phyloP scores from a whole-genome alignment of 2,797 vertebrate genomes.

The Lepilemur ruficaudatus region DNA sequence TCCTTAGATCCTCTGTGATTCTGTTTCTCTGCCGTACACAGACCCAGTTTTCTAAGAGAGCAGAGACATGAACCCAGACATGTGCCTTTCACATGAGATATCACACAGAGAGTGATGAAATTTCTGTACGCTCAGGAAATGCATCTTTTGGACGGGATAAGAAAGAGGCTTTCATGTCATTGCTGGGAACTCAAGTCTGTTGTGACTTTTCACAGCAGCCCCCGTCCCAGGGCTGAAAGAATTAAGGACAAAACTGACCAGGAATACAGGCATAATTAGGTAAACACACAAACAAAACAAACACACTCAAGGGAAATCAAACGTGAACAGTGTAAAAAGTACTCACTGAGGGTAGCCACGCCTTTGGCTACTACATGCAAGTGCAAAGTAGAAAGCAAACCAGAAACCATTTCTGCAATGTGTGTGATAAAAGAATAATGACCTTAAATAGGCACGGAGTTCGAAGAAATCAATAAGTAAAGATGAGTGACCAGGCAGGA shows the following conservation, averaged over 20 bases:
- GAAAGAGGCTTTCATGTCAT: background rate
- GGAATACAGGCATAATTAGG: background rate
- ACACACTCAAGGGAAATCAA: background rate
- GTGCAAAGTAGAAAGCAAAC: background rate
- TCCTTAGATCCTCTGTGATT: background rate
- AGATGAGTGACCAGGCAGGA: background rate
- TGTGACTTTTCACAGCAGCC: background rate
- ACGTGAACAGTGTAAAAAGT: background rate
- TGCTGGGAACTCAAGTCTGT: background rate
- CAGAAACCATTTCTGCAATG: background rate
- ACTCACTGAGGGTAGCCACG: background rate
- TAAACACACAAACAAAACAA: background rate
- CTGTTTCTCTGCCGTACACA: background rate
- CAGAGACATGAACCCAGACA: background rate
- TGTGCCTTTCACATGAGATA: background rate
- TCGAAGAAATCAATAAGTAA: background rate
- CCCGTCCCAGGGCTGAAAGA: background rate
- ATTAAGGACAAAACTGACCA: background rate
- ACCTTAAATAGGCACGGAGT: background rate
- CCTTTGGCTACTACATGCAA: background rate
- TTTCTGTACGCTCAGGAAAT: background rate
- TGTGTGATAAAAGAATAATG: background rate
- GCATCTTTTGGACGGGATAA: fast-evolving
- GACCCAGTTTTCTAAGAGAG: background rate
- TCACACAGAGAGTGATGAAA: fast-evolving